Conservation (phyloP, 2,888 invertebrate genomes). For the Gryllus longicercus region DNA sequence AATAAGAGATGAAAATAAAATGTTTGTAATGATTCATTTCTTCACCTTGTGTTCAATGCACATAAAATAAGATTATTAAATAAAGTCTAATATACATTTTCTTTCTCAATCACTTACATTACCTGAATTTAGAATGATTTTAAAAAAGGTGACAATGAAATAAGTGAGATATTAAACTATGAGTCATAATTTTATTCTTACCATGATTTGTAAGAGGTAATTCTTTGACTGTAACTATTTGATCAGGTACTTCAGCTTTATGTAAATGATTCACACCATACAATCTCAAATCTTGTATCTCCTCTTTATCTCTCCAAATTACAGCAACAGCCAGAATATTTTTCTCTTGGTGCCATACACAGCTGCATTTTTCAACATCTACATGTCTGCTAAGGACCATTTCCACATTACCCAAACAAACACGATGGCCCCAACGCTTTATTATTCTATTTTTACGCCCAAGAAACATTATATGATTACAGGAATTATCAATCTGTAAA, state of each 20-base stretch:
- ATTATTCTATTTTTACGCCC: slow-evolving; percentile 67
- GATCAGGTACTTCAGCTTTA: slow-evolving; percentile 54
- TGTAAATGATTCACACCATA: slow-evolving; percentile 27
- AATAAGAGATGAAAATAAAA: too few species aligned
- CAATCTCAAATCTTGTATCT: slow-evolving; percentile 22
- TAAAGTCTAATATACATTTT: too few species aligned
- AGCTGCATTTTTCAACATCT: slow-evolving; percentile 53
- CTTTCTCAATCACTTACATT: too few species aligned
- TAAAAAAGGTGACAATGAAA: too few species aligned
- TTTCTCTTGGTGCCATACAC: slow-evolving; percentile 54
- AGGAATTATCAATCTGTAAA: background rate
- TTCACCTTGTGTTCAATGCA: too few species aligned
- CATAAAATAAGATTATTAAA: too few species aligned
- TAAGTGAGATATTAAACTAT: too few species aligned
- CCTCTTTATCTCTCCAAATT: slow-evolving; percentile 39
- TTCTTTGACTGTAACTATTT: slow-evolving; percentile 56
- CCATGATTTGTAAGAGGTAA: slow-evolving; percentile 66
- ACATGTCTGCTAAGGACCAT: slow-evolving; percentile 49
- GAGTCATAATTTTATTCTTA: slow-evolving; percentile 47
- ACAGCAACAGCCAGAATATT: slow-evolving; percentile 54
- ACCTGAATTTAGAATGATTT: too few species aligned
- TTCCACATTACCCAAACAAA: slow-evolving; percentile 61
- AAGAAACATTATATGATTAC: slow-evolving; percentile 51
- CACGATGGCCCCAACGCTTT: slow-evolving; percentile 72
- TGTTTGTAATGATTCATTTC: too few species aligned